Percentiles rank a stretch among this genome's conserved stretches.
phyloP scores from a whole-genome alignment of 1,140 invertebrate genomes.

The Anastrepha ludens region DNA sequence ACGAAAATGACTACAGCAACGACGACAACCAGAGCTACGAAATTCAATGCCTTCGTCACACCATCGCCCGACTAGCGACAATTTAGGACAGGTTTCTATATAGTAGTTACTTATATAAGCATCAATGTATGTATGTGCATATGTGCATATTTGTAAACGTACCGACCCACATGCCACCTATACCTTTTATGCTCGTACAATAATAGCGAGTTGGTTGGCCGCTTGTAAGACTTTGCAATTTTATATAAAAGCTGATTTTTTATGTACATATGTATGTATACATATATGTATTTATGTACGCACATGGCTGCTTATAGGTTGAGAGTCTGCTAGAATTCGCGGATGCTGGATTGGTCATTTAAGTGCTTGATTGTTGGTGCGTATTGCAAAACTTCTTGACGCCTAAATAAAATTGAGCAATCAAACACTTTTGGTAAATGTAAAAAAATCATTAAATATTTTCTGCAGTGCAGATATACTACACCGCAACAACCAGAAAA shows the following conservation, averaged over 20 bases:
- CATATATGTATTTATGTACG: background rate
- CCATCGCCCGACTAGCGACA: background rate
- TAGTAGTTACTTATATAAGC: background rate
- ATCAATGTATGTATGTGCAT: too few species aligned
- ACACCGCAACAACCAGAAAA: too few species aligned
- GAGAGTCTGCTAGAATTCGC: too few species aligned
- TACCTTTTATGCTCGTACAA: background rate
- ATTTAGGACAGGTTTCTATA: background rate
- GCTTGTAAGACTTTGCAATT: background rate
- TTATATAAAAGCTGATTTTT: too few species aligned
- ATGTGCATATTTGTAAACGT: background rate
- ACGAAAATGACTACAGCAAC: background rate
- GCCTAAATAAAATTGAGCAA: too few species aligned
- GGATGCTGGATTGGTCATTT: too few species aligned
- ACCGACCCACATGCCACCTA: conserved; percentile 1
- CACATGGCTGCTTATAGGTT: background rate
- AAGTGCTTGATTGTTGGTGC: too few species aligned
- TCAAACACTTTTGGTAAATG: too few species aligned
- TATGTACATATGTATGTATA: background rate
- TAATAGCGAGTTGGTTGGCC: background rate
- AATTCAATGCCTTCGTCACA: background rate
- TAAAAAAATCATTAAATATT: too few species aligned
- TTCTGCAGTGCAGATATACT: too few species aligned
- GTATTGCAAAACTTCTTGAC: too few species aligned
- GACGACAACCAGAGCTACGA: background rate